Percentiles rank a stretch among this genome's conserved stretches.
phyloP scores from a whole-genome alignment of 64 coral and sea anemone species.

The Porites lutea region DNA sequence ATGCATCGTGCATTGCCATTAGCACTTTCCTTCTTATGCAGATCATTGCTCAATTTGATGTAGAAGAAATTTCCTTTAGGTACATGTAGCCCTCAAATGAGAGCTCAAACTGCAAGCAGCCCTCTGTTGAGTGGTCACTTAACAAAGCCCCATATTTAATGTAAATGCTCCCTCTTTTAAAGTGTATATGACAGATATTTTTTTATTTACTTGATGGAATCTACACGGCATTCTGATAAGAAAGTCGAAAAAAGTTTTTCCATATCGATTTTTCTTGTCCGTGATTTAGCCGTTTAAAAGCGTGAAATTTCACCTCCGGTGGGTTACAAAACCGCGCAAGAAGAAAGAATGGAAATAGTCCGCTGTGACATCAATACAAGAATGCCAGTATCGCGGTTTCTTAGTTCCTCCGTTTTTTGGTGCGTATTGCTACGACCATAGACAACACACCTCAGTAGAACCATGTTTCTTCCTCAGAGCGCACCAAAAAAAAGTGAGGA shows the following conservation, averaged over 20 bases:
- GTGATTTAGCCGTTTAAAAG: neutral
- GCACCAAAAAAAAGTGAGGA: neutral
- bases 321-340: neutral
- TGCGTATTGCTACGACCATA: neutral
- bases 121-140: neutral
- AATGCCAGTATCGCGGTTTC: neutral
- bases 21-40: neutral
- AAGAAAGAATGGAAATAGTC: neutral
- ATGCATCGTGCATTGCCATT: neutral
- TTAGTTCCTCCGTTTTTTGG: neutral
- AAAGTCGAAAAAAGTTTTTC: neutral
- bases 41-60: neutral
- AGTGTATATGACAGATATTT: too few species aligned
- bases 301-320: neutral
- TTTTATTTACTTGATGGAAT: too few species aligned
- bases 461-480: neutral
- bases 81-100: conserved; percentile 15
- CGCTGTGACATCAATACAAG: neutral
- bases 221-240: too few species aligned
- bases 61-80: conserved; percentile 12
- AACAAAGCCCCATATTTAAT: too few species aligned
- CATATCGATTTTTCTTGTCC: neutral
- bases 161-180: too few species aligned
- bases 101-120: neutral
- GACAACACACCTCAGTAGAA: neutral